Evolutionary conservation across 37 sponge, comb jelly and placozoan species (phyloP).

Genomic region (Amphimedon queenslandica): DNA sequence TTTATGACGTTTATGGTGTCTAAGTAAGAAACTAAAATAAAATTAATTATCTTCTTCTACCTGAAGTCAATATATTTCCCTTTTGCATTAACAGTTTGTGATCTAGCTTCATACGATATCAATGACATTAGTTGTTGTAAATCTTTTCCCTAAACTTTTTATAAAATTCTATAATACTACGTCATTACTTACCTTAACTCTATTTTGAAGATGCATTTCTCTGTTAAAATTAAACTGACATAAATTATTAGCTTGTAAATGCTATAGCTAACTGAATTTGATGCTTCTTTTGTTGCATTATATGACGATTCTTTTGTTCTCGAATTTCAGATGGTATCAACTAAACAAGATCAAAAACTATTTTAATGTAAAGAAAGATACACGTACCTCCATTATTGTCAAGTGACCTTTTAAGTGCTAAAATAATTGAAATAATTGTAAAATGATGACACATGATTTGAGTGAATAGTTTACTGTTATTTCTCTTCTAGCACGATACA

Average conservation of each 20-base stretch:
- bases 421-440: too few species aligned
- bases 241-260: neutral
- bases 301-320: slow-evolving; percentile 43
- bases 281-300: slow-evolving; percentile 4
- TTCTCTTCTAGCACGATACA: slow-evolving; percentile 71
- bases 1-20: neutral
- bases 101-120: slow-evolving; percentile 42
- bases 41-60: slow-evolving; percentile 16
- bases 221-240: slow-evolving; percentile 3
- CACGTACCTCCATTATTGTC: slow-evolving; percentile 58
- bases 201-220: slow-evolving; percentile 30
- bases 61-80: slow-evolving; percentile 63
- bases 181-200: slow-evolving; percentile 23
- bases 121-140: slow-evolving; percentile 11
- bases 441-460: too few species aligned
- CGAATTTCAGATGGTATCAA: slow-evolving; percentile 70
- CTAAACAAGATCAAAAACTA: slow-evolving; percentile 10
- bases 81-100: slow-evolving; percentile 64
- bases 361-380: neutral
- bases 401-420: slow-evolving; percentile 74
- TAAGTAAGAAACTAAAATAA: too few species aligned
- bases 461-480: slow-evolving; percentile 76
- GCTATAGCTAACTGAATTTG: slow-evolving; percentile 29
- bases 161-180: neutral
- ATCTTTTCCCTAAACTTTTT: neutral